Evolutionary conservation across 2,888 invertebrate genomes (phyloP), one percentile per base, ranked within the genome.

Genomic region (Fissipunctia ypsillon): DNA sequence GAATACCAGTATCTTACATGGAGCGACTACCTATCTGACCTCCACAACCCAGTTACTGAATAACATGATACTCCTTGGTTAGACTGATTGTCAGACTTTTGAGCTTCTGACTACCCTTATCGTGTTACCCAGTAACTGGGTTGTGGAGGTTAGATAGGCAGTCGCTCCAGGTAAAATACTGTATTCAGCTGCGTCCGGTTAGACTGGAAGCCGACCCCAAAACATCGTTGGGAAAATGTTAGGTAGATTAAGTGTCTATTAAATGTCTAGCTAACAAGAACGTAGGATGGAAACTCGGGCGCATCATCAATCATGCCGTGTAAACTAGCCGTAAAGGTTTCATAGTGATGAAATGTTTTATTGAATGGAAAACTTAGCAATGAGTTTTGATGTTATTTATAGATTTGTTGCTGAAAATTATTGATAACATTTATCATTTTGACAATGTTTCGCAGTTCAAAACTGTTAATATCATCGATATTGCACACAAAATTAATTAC

Each of bases 261-360:
- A n/a, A n/a, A n/a, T n/a, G n/a, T n/a, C n/a, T n/a, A n/a, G n/a
- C n/a, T n/a, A n/a, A n/a, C n/a, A n/a, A n/a, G n/a, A n/a, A n/a
- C 63, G 28, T 45, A 28, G 19, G 16, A 28, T 10, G 45, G 9
- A 19, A n/a, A 60, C 28, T 59, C 10, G 19, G 38, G 6, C 12
- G 22, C 31, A 48, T 66, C 25, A 76, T 57, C 56, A 76, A 74
- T 57, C 76, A 57, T 10, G 12, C 31, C 19, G n/a, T 14, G 56
- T 3, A 41, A 76, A 48, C 25, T 31, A 19, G n/a, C 25, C 19
- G 35, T 43, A 52, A 43, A 35, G 22, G 5, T 56, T 25, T 61
- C 9, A 74, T 45, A 22, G n/a, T 75, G 54, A 73, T 48, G 6
- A 65, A 65, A 76, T 31, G 31, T 64, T 76, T 48, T 48, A 56